phyloP scores from a whole-genome alignment of 2,888 invertebrate genomes.

The Philaethria dido region DNA sequence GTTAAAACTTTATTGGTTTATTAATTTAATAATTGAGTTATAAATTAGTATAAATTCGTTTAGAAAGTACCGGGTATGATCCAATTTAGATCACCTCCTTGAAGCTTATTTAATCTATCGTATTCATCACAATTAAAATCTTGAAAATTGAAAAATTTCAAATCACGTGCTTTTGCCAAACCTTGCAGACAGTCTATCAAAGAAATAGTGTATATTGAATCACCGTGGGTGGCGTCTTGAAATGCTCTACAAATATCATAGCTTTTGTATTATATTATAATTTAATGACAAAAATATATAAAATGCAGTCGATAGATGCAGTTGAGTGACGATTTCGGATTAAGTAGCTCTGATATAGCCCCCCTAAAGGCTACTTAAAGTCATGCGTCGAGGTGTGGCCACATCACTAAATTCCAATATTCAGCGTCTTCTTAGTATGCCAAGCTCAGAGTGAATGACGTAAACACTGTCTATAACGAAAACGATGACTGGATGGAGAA shows the following conservation, averaged over 20 bases:
- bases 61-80: conserved; percentile 89
- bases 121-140: conserved; percentile 94
- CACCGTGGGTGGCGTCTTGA: conserved; percentile 92
- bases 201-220: conserved; percentile 88
- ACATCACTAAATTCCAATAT: no score
- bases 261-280: not conserved
- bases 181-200: conserved; percentile 85
- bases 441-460: no score
- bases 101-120: conserved; percentile 90
- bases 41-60: not conserved
- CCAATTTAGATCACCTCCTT: conserved; percentile 96
- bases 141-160: conserved; percentile 91
- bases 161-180: conserved; percentile 87
- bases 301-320: no score
- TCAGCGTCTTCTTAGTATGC: no score
- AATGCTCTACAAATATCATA: conserved; percentile 71
- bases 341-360: not conserved
- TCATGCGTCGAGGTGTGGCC: no score
- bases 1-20: not conserved
- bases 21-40: not conserved
- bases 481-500: no score
- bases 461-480: no score
- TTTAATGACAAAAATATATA: conserved; percentile 24
- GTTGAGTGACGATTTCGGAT: not conserved
- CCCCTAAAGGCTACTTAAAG: no score